Base-by-base conservation (phyloP, 2,113 vertebrate genomes). In the Phocoena phocoena region DNA sequence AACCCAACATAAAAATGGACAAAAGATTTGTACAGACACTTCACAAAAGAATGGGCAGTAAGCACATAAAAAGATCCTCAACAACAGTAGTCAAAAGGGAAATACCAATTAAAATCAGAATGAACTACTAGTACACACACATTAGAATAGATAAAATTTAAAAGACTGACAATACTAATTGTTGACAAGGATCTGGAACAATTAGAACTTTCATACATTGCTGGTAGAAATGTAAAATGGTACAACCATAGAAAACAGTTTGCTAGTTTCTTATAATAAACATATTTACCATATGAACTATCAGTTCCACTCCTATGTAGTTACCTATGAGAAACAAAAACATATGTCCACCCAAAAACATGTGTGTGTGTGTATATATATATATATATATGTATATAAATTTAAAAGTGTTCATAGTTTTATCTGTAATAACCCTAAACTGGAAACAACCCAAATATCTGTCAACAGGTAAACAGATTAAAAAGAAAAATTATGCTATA, bases 401-500 rank as follows among this genome's bases (percentile, higher is more conserved):
- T 53, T 0, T 5, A 53, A 53, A 85, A 68, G 68, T 85, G 50
- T 63, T 88, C 53, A 63, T 0, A 62, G 9, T 89, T 96, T 89
- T 70, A 89, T 44, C 44, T 85, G 0, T 79, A 77, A 74, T 21
- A 77, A 28, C 9, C 26, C 79, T 5, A 89, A 74, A 84, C 50
- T 53, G n/a, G 70, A 93, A 87, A 94, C 21, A 94, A 74, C 15
- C 47, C 36, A 83, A 88, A 95, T 41, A 26, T 81, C 44, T 74
- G 21, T 55, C 77, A 74, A 74, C n/a, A 85, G 60, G 26, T 83
- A 94, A 89, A 87, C 4, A 83, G 38, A 92, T 87, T 82, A 44
- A 74, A 70, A 76, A 76, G 38, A 65, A 60, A 47, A 88, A 60
- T 47, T 73, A 83, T 41, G 44, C 33, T 41, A 74, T 36, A 44